A percentile compares a stretch with the other conserved stretches of the same genome.
phyloP scores from a whole-genome alignment of 2,113 vertebrate species.

The Rhinolophus ferrumequinum region DNA sequence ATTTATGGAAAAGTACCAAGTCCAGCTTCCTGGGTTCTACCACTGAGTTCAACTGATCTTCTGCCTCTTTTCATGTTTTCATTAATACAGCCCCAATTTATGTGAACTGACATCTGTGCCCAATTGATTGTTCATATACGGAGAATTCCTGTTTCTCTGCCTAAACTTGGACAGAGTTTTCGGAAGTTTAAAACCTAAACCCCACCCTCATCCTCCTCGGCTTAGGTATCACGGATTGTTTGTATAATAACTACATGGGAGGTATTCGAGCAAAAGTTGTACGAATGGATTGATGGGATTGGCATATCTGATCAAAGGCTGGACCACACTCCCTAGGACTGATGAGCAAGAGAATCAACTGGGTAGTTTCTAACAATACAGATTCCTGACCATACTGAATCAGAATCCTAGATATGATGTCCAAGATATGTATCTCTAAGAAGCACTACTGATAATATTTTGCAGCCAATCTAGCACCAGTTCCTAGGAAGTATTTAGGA shows the following conservation, averaged over 20 bases:
- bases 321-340: background rate
- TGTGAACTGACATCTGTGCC: background rate
- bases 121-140: background rate
- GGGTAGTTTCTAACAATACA: background rate
- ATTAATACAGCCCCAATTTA: background rate
- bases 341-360: background rate
- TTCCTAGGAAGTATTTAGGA: background rate
- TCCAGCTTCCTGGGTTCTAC: background rate
- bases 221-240: background rate
- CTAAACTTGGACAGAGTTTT: background rate
- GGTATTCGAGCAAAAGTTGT: background rate
- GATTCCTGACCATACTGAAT: background rate
- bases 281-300: background rate
- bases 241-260: background rate
- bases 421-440: background rate
- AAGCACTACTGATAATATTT: background rate
- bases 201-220: background rate
- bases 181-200: background rate
- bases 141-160: background rate
- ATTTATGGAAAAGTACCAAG: background rate
- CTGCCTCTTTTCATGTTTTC: background rate
- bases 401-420: background rate
- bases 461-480: background rate
- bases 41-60: background rate
- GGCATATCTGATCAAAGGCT: background rate